Percentiles rank a stretch among this genome's conserved stretches.
Conservation (phyloP, 2,888 invertebrate species). For the Drosophila greeni region DNA sequence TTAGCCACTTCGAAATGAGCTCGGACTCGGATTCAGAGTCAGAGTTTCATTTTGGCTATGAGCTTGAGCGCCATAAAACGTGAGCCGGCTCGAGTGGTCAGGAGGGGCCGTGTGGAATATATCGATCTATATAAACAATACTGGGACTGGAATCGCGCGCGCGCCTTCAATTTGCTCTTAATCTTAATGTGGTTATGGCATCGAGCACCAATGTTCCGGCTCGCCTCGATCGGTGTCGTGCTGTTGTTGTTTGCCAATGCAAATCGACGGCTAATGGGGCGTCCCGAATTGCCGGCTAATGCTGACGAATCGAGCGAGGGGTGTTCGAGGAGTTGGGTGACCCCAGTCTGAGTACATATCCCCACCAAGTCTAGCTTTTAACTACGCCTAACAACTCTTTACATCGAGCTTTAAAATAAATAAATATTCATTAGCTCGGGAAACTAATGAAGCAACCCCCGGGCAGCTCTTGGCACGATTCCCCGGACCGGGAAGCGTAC, state of each 20-base stretch:
- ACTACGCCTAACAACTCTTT: neutral
- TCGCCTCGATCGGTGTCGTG: conserved; percentile 16
- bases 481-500: conserved; percentile 3
- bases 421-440: fast-evolving
- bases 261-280: conserved; percentile 32
- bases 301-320: conserved; percentile 24
- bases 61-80: neutral
- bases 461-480: conserved; percentile 21
- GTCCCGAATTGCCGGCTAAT: conserved; percentile 25
- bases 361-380: neutral
- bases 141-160: conserved; percentile 5
- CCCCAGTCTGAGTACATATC: neutral
- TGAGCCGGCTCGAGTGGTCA: neutral
- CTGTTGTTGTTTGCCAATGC: conserved; percentile 26
- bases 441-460: conserved; percentile 20
- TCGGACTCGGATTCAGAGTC: neutral
- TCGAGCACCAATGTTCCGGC: conserved; percentile 6
- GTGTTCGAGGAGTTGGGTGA: neutral
- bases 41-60: neutral
- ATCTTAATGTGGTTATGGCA: conserved; percentile 31
- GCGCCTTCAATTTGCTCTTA: conserved; percentile 34
- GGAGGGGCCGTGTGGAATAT: neutral
- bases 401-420: too few species aligned
- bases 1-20: conserved; percentile 18
- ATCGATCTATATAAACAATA: conserved; percentile 26